phyloP scores from a whole-genome alignment of 2,888 invertebrate genomes.

The Thysanoteuthis rhombus region DNA sequence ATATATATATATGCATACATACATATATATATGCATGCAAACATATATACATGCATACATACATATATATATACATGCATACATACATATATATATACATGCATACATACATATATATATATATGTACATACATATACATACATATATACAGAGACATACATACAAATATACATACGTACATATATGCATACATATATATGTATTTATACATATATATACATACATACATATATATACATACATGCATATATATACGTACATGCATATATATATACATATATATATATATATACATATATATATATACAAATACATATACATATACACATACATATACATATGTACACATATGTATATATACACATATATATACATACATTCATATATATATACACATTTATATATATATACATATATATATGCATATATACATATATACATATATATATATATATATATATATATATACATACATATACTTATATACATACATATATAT shows the following conservation, averaged over 20 bases:
- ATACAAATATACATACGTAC: too few species aligned
- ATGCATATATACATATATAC: too few species aligned
- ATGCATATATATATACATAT: neutral
- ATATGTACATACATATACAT: neutral
- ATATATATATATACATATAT: too few species aligned
- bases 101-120: neutral
- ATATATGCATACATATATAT: too few species aligned
- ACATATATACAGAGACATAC: neutral
- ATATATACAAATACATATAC: neutral
- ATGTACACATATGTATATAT: neutral
- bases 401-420: too few species aligned
- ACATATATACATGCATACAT: neutral
- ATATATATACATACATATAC: neutral
- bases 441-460: neutral
- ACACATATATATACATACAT: neutral
- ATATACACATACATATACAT: neutral
- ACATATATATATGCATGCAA: neutral
- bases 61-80: neutral
- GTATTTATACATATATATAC: too few species aligned
- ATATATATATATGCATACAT: neutral
- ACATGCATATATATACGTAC: neutral
- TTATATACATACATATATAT: neutral
- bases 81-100: neutral
- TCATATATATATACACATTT: too few species aligned
- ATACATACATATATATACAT: too few species aligned